These are phyloP conservation scores for Gari tellinella DNA, from an alignment of 2,888 invertebrate genomes.

Conservation along the genomic window DNA sequence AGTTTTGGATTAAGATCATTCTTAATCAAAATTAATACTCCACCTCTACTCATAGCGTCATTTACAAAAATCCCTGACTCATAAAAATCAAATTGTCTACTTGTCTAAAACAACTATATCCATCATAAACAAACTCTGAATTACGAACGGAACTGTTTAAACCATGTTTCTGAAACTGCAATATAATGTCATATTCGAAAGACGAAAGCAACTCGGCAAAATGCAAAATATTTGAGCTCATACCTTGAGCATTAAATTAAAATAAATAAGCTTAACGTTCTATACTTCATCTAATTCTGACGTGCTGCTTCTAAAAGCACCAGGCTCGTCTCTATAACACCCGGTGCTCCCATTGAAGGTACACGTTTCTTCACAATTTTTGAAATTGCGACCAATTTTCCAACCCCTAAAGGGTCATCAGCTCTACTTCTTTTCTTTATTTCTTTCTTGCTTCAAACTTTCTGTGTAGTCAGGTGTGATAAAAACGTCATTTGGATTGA, in stretches of 20 bases:
- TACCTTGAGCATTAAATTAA: constrained; percentile 9
- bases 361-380: too few species aligned
- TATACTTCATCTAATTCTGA: not conserved
- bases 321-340: too few species aligned
- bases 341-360: too few species aligned
- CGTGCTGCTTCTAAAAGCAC: too few species aligned
- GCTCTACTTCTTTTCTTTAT: not conserved
- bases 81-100: constrained; percentile 2
- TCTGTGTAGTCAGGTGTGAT: constrained; percentile 8
- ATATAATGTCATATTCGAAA: not conserved
- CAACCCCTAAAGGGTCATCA: too few species aligned
- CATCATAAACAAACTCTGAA: not conserved
- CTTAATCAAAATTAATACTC: constrained; percentile 1
- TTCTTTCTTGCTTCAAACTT: not conserved
- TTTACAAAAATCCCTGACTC: not conserved
- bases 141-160: not conserved
- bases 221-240: not conserved
- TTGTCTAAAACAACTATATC: constrained; percentile 1
- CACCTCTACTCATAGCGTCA: not conserved
- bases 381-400: too few species aligned
- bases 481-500: constrained; percentile 1
- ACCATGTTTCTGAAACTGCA: not conserved
- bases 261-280: not conserved
- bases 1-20: constrained; percentile 2
- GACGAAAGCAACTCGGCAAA: not conserved